Percentiles rank a stretch among this genome's conserved stretches.
Evolutionary conservation across 1,140 invertebrate species (phyloP).

Genomic region (Aleiodes sp.): DNA sequence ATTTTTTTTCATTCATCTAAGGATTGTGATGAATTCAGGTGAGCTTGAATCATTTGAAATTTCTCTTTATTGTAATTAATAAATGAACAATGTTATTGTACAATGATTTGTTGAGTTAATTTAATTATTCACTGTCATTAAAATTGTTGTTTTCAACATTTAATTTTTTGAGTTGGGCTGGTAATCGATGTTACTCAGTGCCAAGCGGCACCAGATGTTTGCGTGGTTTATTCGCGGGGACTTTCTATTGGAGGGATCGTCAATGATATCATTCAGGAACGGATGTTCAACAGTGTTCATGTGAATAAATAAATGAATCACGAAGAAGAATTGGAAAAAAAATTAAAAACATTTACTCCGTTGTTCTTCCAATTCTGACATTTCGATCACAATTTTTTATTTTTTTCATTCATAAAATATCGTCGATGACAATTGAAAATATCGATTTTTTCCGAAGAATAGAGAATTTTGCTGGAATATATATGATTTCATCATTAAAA

Average conservation of each 20-base stretch:
- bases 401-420: too few relatives aligned
- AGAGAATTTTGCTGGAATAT: too few relatives aligned
- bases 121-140: too few relatives aligned
- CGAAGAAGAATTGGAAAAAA: neutral
- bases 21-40: too few relatives aligned
- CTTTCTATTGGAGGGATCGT: slow-evolving; percentile 40
- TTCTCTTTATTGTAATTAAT: neutral
- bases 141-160: neutral
- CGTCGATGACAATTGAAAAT: too few relatives aligned
- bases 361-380: too few relatives aligned
- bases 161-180: neutral
- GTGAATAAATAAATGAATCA: neutral
- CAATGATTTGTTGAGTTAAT: too few relatives aligned
- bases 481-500: too few relatives aligned
- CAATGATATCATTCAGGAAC: slow-evolving; percentile 46
- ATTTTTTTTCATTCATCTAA: neutral
- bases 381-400: too few relatives aligned
- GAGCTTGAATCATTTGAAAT: neutral
- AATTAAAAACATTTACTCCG: too few relatives aligned
- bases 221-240: slow-evolving; percentile 39
- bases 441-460: too few relatives aligned
- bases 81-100: too few relatives aligned
- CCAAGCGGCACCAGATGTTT: slow-evolving; percentile 38
- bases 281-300: slow-evolving; percentile 17
- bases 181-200: slow-evolving; percentile 2